Percentiles rank a stretch among this genome's conserved stretches.
Evolutionary conservation across 1,140 invertebrate species (phyloP).

Genomic region (Riptortus pedestris): DNA sequence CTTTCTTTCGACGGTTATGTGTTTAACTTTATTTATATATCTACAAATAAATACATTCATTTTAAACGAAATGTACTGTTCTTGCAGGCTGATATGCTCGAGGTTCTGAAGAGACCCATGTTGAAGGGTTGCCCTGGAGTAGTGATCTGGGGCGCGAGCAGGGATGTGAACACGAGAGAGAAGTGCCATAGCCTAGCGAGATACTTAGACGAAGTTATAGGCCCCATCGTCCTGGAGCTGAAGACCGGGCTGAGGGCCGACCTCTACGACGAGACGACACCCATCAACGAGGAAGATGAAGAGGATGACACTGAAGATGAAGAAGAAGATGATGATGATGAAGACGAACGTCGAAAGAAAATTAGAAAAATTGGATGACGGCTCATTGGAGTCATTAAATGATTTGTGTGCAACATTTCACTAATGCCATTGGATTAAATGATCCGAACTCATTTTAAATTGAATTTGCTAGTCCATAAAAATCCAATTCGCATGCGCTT

Average conservation of each 20-base stretch:
- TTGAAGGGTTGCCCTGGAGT: conserved; percentile 47
- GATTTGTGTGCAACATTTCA: background rate
- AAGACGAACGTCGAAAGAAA: background rate
- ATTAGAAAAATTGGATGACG: background rate
- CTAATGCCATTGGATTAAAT: background rate
- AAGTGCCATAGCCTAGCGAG: conserved; percentile 49
- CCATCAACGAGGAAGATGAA: background rate
- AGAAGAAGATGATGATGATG: background rate
- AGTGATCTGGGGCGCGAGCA: conserved; percentile 62
- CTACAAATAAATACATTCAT: too few species aligned
- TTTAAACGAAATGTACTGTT: too few species aligned
- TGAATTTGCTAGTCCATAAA: too few species aligned
- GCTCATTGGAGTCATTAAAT: background rate
- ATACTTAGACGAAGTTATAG: conserved; percentile 49
- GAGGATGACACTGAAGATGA: background rate
- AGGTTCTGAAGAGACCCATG: conserved; percentile 43
- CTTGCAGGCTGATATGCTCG: conserved; percentile 44
- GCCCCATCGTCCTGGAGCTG: conserved; percentile 38
- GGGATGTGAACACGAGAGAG: conserved; percentile 50
- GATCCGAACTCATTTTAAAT: too few species aligned
- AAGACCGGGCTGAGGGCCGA: background rate
- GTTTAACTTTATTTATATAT: too few species aligned
- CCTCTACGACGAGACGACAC: background rate
- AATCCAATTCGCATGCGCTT: too few species aligned
- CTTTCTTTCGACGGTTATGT: too few species aligned